Conservation (phyloP, 2,888 invertebrate species). For the Cerastoderma edule region DNA sequence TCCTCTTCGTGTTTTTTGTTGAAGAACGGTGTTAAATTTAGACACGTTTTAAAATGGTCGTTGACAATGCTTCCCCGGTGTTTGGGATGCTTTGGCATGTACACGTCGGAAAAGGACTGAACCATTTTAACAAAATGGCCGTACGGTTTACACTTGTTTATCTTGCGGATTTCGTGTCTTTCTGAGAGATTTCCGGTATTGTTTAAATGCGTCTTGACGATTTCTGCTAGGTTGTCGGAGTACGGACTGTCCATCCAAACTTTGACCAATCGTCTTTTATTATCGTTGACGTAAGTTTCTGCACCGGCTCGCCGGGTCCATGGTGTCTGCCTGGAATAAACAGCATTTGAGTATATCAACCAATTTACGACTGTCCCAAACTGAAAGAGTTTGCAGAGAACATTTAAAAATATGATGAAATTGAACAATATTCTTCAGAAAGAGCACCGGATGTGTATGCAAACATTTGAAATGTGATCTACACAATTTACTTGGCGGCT, state of each 20-base stretch:
- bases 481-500: no score
- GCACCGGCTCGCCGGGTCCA: no score
- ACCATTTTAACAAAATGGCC: constrained; percentile 37
- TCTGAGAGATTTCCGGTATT: constrained; percentile 14
- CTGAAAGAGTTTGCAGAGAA: no score
- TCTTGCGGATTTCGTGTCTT: constrained; percentile 29
- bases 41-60: constrained; percentile 19
- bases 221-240: constrained; percentile 20
- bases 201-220: constrained; percentile 30
- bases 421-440: no score
- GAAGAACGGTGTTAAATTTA: constrained; percentile 43
- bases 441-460: no score
- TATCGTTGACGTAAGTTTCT: no score
- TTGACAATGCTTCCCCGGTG: constrained; percentile 28
- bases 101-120: constrained; percentile 37
- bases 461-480: no score
- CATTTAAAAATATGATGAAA: no score
- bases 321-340: no score
- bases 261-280: constrained; percentile 36
- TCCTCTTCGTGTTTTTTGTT: no score
- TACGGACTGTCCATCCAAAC: constrained; percentile 48
- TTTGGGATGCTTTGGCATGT: constrained; percentile 15
- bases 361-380: no score
- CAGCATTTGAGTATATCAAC: no score
- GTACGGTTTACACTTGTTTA: constrained; percentile 48